phyloP scores from a whole-genome alignment of 2,797 vertebrate species.

The Ataeniobius toweri region DNA sequence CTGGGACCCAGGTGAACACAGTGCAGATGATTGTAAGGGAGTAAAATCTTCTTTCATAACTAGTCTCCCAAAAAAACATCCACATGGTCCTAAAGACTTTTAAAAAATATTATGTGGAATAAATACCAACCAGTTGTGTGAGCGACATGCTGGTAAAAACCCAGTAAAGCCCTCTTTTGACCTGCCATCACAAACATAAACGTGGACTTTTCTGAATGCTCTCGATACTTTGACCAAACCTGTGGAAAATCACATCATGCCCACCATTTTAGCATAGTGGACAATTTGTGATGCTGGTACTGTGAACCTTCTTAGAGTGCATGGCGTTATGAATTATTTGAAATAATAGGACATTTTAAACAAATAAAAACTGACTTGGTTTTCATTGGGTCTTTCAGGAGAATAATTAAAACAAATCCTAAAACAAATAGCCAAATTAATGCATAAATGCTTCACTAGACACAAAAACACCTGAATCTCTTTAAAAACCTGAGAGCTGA shows the following conservation, averaged over 20 bases:
- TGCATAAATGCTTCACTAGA: neutral
- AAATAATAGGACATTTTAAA: neutral
- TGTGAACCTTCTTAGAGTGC: neutral
- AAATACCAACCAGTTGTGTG: too few relatives aligned
- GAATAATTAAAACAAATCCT: neutral
- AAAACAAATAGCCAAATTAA: neutral
- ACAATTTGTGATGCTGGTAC: neutral
- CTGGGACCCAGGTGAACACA: neutral
- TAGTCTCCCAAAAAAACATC: too few relatives aligned
- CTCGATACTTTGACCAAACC: neutral
- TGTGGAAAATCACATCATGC: neutral
- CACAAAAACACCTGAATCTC: neutral
- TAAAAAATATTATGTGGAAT: too few relatives aligned
- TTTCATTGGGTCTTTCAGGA: neutral
- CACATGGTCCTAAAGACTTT: too few relatives aligned
- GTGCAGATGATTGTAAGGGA: neutral
- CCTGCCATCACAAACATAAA: neutral
- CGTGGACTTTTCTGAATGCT: neutral
- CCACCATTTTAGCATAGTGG: neutral
- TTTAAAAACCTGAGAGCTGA: neutral
- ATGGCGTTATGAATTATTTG: neutral
- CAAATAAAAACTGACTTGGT: neutral
- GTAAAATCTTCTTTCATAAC: neutral
- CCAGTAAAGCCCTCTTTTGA: neutral
- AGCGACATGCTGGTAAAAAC: too few relatives aligned